Evolutionary conservation across 2,888 invertebrate species (phyloP).

Genomic region (Cheilosia vulpina): DNA sequence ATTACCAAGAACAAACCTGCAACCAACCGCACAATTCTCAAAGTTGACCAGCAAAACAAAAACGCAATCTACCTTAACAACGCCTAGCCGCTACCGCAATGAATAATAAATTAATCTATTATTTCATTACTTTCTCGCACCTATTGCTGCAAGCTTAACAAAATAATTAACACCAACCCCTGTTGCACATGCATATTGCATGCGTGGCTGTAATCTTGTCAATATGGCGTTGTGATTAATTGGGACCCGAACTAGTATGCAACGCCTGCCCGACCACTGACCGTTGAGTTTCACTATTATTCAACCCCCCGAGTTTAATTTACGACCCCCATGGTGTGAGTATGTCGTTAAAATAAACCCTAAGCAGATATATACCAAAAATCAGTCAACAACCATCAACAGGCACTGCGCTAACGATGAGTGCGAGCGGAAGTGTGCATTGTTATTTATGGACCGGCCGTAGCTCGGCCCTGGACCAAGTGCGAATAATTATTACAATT

Average conservation of each 20-base stretch:
- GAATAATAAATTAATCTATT: slow-evolving; percentile 18
- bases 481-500: slow-evolving; percentile 51
- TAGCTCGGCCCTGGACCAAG: slow-evolving; percentile 18
- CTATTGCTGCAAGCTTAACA: background rate
- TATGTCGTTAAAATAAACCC: slow-evolving; percentile 12
- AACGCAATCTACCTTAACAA: background rate
- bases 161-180: slow-evolving; percentile 12
- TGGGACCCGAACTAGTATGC: slow-evolving; percentile 29
- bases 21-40: background rate
- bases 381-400: slow-evolving; percentile 45
- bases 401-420: slow-evolving; percentile 8
- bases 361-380: slow-evolving; percentile 26
- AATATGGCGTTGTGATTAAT: slow-evolving; percentile 48
- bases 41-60: background rate
- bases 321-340: slow-evolving; percentile 32
- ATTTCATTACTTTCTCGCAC: slow-evolving; percentile 4
- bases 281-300: background rate
- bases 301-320: slow-evolving; percentile 36
- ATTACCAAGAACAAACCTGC: too few relatives aligned
- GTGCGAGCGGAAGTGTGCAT: background rate
- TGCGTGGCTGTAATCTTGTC: slow-evolving; percentile 6
- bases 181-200: background rate
- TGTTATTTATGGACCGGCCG: slow-evolving; percentile 37
- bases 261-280: slow-evolving; percentile 8
- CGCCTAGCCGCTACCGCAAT: slow-evolving; percentile 4